Conservation (phyloP, 64 coral and sea anemone genomes). For the Exaiptasia diaphana region DNA sequence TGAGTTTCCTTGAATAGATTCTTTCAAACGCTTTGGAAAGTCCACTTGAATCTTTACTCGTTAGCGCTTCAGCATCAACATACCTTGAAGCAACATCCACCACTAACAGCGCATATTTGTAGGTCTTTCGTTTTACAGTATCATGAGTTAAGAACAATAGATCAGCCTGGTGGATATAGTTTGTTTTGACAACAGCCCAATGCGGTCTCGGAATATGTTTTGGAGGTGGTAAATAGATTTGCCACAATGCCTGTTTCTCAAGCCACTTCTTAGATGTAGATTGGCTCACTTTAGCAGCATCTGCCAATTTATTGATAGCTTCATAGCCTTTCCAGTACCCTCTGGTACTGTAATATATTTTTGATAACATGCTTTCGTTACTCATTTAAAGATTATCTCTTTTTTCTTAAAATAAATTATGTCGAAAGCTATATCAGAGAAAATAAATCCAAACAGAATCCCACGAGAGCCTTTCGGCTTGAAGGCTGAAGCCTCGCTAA, state of each 20-base stretch:
- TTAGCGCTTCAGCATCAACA: constrained; percentile 52
- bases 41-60: constrained; percentile 13
- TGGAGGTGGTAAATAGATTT: constrained; percentile 40
- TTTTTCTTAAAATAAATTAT: constrained; percentile 8
- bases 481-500: constrained; percentile 32
- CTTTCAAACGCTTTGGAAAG: constrained; percentile 1
- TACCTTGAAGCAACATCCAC: constrained; percentile 54
- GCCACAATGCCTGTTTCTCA: constrained; percentile 31
- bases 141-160: constrained; percentile 50
- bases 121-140: constrained; percentile 53
- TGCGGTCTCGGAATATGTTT: constrained; percentile 53
- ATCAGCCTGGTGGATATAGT: constrained; percentile 55
- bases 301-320: constrained; percentile 46
- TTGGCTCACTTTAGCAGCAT: constrained; percentile 7
- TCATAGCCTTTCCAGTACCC: constrained; percentile 55
- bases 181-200: constrained; percentile 31
- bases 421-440: constrained; percentile 22
- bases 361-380: constrained; percentile 8
- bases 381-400: constrained; percentile 10
- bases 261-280: constrained; percentile 35
- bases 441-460: constrained; percentile 19
- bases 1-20: constrained; percentile 38
- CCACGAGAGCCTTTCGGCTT: constrained; percentile 24
- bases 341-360: constrained; percentile 48
- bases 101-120: constrained; percentile 42